Evolutionary conservation across 2,113 vertebrate species (phyloP), one percentile per base, ranked within the genome.

Genomic region (Hepsetus odoe): DNA sequence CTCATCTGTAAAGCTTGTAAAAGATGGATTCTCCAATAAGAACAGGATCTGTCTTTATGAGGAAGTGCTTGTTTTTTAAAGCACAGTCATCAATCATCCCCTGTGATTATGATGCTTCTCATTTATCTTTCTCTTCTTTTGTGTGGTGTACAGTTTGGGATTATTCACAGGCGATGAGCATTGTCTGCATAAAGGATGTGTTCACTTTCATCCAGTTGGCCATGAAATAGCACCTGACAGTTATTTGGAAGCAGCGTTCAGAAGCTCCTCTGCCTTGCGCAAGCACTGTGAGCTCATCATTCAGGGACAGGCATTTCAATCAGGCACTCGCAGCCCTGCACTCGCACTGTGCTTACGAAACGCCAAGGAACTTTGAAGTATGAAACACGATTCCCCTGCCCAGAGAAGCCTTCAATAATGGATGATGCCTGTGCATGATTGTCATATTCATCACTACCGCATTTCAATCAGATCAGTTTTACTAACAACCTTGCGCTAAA

Each of bases 171-270:
- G 44, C 70, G 49, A 82, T 32, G 77, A 61, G 58, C 72, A 24
- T 76, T 69, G 80, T 77, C 68, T 73, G 61, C 71, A 76, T 82
- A 46, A 84, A 74, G 78, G 64, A 77, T 55, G 74, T 32, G 6
- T 51, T 46, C 58, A 64, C 69, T 84, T 42, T 26, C 66, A 16
- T 51, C 73, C 49, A 76, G 74, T 74, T 68, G 66, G 56, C 73
- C 77, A 69, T 85, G 83, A 85, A 85, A 85, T 74, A 76, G 33
- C 44, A 68, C 56, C 58, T 56, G 80, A 80, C 80, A 59, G 42
- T 67, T 64, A 77, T 76, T 58, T 80, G 80, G 77, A 79, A 69
- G 72, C 49, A 46, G 69, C 22, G 53, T 58, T 49, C 59, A 22
- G 3, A 22, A 32, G 77, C 71, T 32, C 42, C 49, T 51, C 18